These are phyloP conservation scores for Meriones unguiculatus DNA, from an alignment of 2,113 vertebrate species.

Conservation along the genomic window DNA sequence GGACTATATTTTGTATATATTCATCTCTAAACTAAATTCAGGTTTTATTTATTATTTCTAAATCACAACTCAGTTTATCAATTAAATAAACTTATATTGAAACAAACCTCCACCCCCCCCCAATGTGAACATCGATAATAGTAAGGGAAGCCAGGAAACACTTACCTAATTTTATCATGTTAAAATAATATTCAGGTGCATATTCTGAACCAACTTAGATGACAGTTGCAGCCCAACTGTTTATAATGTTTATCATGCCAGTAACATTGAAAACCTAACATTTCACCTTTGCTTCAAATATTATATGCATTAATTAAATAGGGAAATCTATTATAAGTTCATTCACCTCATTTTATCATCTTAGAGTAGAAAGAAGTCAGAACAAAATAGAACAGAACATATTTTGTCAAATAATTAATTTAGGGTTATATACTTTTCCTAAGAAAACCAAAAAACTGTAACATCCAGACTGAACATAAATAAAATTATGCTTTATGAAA, in stretches of 20 bases:
- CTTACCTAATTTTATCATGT: conserved; percentile 95
- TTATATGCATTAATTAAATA: conserved; percentile 70
- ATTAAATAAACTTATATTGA: conserved; percentile 72
- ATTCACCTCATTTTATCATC: conserved; percentile 52
- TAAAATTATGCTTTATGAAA: not conserved
- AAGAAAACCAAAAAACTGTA: conserved; percentile 27
- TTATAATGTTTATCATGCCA: conserved; percentile 95
- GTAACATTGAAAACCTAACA: conserved; percentile 93
- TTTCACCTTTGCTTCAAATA: conserved; percentile 94
- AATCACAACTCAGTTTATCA: conserved; percentile 77
- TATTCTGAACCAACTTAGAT: conserved; percentile 99
- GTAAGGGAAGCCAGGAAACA: conserved; percentile 89
- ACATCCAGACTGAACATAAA: not conserved
- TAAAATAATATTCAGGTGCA: conserved; percentile 95
- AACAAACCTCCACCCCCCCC: conserved; percentile 68
- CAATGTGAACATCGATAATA: conserved; percentile 70
- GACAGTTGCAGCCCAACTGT: conserved; percentile 97
- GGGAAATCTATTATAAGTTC: conserved; percentile 20
- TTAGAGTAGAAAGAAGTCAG: not conserved
- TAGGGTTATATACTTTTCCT: not conserved
- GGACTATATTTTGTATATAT: conserved; percentile 3
- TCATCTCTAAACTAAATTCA: conserved; percentile 20
- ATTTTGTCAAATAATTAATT: conserved; percentile 38
- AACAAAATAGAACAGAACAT: not conserved
- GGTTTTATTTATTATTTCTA: conserved; percentile 70